Conservation (phyloP, 2,113 vertebrate species). For the Anolis carolinensis region DNA sequence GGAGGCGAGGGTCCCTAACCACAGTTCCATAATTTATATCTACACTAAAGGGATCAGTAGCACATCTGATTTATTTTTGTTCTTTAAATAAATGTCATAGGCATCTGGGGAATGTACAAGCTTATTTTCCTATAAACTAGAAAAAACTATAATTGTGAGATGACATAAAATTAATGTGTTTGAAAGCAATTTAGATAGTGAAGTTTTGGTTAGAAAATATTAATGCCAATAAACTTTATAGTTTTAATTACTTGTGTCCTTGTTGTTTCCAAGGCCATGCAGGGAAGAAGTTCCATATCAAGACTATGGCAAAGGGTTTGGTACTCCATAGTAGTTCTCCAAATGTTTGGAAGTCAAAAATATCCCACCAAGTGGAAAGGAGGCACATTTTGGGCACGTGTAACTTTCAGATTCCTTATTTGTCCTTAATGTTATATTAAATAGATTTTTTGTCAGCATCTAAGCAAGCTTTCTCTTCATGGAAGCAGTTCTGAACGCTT, state of each 20-base stretch:
- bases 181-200: constrained; percentile 25
- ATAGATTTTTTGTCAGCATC: background rate
- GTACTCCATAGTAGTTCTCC: background rate
- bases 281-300: background rate
- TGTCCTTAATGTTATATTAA: background rate
- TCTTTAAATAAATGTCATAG: constrained; percentile 30
- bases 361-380: background rate
- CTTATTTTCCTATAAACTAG: constrained; percentile 17
- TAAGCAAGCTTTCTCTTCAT: background rate
- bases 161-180: constrained; percentile 8
- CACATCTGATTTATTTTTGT: constrained; percentile 34
- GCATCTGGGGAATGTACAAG: constrained; percentile 8
- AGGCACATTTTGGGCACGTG: background rate
- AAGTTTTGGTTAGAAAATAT: constrained; percentile 20
- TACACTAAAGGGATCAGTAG: constrained; percentile 19
- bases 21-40: constrained; percentile 19
- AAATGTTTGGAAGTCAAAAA: background rate
- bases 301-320: background rate
- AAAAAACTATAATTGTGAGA: constrained; percentile 9
- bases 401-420: background rate
- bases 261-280: background rate
- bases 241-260: constrained; percentile 12
- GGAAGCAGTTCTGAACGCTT: background rate
- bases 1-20: too few species aligned
- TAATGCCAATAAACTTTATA: background rate